Evolutionary conservation across 2,797 vertebrate species (phyloP).

Genomic region (Gastrophryne carolinensis): DNA sequence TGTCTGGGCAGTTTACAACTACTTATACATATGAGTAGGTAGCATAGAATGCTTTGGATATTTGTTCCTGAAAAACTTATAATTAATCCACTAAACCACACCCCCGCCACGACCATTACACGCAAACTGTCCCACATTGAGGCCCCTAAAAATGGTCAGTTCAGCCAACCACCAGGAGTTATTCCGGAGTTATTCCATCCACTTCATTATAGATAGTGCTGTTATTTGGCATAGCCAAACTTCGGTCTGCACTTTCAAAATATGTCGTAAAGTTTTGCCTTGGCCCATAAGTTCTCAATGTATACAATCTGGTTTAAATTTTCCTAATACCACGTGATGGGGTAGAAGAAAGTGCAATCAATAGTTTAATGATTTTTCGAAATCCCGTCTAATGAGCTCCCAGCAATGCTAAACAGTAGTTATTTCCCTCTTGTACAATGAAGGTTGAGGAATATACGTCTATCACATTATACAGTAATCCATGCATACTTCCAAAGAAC

Average conservation of each 20-base stretch:
- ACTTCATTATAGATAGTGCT: too few species aligned
- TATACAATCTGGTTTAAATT: slow-evolving; percentile 44
- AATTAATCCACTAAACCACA: too few species aligned
- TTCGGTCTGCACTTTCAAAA: slow-evolving; percentile 31
- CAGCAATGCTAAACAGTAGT: slow-evolving; percentile 49
- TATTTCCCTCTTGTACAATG: slow-evolving; percentile 43
- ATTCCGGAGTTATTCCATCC: too few species aligned
- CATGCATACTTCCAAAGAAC: slow-evolving; percentile 24
- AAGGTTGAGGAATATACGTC: slow-evolving; percentile 36
- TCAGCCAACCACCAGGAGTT: too few species aligned
- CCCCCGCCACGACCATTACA: too few species aligned
- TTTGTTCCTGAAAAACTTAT: too few species aligned
- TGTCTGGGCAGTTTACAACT: too few species aligned
- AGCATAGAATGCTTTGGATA: too few species aligned
- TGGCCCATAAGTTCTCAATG: slow-evolving; percentile 14
- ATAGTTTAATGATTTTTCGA: slow-evolving; percentile 51
- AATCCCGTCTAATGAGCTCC: slow-evolving; percentile 49
- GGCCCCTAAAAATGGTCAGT: too few species aligned
- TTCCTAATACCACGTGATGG: slow-evolving; percentile 37
- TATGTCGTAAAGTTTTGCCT: slow-evolving; percentile 30
- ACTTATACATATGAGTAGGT: too few species aligned
- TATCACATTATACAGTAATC: slow-evolving; percentile 50
- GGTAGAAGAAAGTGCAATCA: slow-evolving; percentile 46
- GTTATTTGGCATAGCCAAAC: slow-evolving; percentile 27
- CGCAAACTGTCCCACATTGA: too few species aligned